phyloP scores from a whole-genome alignment of 2,888 invertebrate genomes.

The Volucella zonaria region DNA sequence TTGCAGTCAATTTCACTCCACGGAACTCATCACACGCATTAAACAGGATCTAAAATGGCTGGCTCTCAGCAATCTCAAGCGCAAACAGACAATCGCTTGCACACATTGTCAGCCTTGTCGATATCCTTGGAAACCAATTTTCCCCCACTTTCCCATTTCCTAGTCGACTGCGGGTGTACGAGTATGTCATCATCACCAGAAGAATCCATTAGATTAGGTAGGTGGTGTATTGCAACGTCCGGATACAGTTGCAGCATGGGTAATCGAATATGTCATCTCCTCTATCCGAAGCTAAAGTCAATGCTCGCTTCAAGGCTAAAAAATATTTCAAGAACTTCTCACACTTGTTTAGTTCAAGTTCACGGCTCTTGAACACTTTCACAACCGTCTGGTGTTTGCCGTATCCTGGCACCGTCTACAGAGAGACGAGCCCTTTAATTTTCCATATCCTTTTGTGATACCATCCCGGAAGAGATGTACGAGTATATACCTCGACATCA shows the following conservation, averaged over 20 bases:
- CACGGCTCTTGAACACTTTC: constrained; percentile 66
- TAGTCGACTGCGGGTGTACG: not conserved
- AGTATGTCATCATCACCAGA: constrained; percentile 33
- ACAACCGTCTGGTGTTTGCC: not conserved
- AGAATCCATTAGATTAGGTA: constrained; percentile 12
- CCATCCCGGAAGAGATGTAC: constrained; percentile 4
- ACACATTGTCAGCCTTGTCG: constrained; percentile 45
- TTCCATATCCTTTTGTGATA: constrained; percentile 66
- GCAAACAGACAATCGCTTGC: constrained; percentile 20
- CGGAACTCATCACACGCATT: constrained; percentile 67
- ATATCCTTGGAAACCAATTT: constrained; percentile 63
- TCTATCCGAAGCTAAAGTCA: constrained; percentile 44
- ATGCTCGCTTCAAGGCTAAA: constrained; percentile 6
- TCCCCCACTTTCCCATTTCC: constrained; percentile 42
- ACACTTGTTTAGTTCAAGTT: constrained; percentile 55
- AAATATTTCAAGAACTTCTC: constrained; percentile 60
- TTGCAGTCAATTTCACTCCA: constrained; percentile 65
- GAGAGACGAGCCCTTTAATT: constrained; percentile 62
- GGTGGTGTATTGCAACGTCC: constrained; percentile 22
- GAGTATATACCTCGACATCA: constrained; percentile 5
- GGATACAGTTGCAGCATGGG: constrained; percentile 64
- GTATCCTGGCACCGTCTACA: constrained; percentile 9
- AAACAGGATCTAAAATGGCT: constrained; percentile 34
- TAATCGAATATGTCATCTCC: constrained; percentile 71
- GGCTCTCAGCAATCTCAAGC: constrained; percentile 12